These are phyloP conservation scores for Enteromius thamalakanensis DNA, from an alignment of 2,797 vertebrate genomes.

Conservation along the genomic window DNA sequence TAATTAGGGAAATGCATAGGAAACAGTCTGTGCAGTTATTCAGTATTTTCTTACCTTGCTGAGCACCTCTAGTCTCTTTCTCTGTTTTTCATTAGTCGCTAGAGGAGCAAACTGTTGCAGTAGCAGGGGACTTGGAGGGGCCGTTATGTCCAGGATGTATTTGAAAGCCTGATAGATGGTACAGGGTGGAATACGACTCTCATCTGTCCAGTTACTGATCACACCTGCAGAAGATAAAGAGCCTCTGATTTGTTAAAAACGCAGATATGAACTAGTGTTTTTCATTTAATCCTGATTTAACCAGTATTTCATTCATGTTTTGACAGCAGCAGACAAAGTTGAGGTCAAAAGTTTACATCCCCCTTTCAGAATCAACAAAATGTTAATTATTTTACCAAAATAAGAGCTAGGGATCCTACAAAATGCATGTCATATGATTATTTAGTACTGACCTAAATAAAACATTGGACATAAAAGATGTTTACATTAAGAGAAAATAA, in stretches of 20 bases:
- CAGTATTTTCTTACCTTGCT: conserved; percentile 85
- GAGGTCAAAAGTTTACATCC: not conserved
- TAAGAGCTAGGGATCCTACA: not conserved
- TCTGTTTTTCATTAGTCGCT: conserved; percentile 92
- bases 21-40: not conserved
- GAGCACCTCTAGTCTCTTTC: conserved; percentile 88
- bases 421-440: not conserved
- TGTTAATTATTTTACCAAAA: not conserved
- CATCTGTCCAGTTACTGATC: conserved; percentile 95
- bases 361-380: not conserved
- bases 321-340: not conserved
- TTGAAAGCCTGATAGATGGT: conserved; percentile 97
- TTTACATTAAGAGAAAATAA: not conserved
- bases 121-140: conserved; percentile 90
- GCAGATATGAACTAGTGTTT: not conserved
- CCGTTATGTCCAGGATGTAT: conserved; percentile 97
- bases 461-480: too few species aligned
- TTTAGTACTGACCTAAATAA: too few species aligned
- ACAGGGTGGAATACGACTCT: conserved; percentile 91
- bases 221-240: conserved; percentile 77
- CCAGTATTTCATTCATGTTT: not conserved
- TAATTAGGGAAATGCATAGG: not conserved
- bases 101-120: conserved; percentile 94
- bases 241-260: not conserved
- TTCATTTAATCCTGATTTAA: not conserved